These are phyloP conservation scores for Carcina quercana DNA, from an alignment of 2,888 invertebrate species.

Conservation along the genomic window DNA sequence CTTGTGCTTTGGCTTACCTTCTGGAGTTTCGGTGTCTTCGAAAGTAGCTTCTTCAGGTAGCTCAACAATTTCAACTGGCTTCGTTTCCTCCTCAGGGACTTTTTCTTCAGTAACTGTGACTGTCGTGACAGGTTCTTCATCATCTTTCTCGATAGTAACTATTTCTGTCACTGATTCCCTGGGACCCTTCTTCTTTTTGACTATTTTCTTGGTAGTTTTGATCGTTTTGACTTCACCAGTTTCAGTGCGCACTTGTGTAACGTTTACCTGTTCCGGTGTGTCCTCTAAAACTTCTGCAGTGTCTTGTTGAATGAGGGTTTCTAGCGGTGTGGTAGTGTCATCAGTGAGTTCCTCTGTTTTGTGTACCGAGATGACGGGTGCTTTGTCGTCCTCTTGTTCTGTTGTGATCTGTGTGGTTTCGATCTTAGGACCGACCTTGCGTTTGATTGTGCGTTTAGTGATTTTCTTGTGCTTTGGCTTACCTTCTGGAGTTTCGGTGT, in stretches of 20 bases:
- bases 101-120: slow-evolving; percentile 30
- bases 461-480: slow-evolving; percentile 18
- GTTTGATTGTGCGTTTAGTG: slow-evolving; percentile 32
- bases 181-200: slow-evolving; percentile 18
- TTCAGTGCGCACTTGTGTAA: slow-evolving; percentile 17
- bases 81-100: slow-evolving; percentile 33
- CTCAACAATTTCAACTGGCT: slow-evolving; percentile 17
- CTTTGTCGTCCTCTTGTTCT: slow-evolving; percentile 53
- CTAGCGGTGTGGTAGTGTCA: slow-evolving; percentile 20
- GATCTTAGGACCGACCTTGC: slow-evolving; percentile 39
- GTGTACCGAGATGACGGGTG: slow-evolving; percentile 46
- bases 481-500: slow-evolving; percentile 11
- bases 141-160: slow-evolving; percentile 14
- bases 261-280: slow-evolving; percentile 26
- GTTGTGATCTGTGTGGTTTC: slow-evolving; percentile 39
- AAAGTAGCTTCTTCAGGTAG: slow-evolving; percentile 18
- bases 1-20: slow-evolving; percentile 16
- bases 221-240: slow-evolving; percentile 12
- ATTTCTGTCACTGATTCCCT: slow-evolving; percentile 17
- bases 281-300: slow-evolving; percentile 29
- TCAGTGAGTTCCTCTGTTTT: slow-evolving; percentile 32
- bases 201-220: slow-evolving; percentile 20
- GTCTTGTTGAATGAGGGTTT: slow-evolving; percentile 9
- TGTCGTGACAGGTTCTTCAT: slow-evolving; percentile 20
- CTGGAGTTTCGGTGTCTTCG: slow-evolving; percentile 13